Percentiles rank a stretch among this genome's conserved stretches.
These are phyloP conservation scores for Myotis daubentonii DNA, from an alignment of 2,797 vertebrate species.

Conservation along the genomic window DNA sequence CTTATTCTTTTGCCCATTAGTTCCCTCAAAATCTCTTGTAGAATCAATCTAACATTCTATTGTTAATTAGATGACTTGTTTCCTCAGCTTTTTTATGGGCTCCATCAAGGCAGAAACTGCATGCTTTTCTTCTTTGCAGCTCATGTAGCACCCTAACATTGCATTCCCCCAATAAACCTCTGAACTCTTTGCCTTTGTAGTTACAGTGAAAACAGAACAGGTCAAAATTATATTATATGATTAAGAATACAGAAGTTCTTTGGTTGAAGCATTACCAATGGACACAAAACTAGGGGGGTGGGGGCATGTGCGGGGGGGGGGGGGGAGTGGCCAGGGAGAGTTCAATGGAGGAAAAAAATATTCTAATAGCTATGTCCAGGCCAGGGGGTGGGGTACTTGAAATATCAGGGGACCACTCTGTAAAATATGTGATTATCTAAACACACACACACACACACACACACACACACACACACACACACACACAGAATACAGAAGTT, in stretches of 20 bases:
- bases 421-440: no score
- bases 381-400: no score
- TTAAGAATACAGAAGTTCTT: neutral
- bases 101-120: neutral
- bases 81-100: neutral
- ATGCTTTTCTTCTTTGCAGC: neutral
- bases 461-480: no score
- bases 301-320: no score
- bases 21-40: neutral
- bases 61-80: neutral
- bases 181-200: neutral
- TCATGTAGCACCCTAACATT: neutral
- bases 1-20: neutral
- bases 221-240: neutral
- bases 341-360: no score
- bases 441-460: no score
- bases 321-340: no score
- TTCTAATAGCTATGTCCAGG: no score
- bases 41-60: neutral
- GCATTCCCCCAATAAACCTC: neutral
- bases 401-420: no score
- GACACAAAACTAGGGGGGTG: no score
- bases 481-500: neutral
- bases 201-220: neutral
- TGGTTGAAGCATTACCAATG: no score